Evolutionary conservation across 1,140 invertebrate species (phyloP).

Genomic region (Neodiprion pinetum): DNA sequence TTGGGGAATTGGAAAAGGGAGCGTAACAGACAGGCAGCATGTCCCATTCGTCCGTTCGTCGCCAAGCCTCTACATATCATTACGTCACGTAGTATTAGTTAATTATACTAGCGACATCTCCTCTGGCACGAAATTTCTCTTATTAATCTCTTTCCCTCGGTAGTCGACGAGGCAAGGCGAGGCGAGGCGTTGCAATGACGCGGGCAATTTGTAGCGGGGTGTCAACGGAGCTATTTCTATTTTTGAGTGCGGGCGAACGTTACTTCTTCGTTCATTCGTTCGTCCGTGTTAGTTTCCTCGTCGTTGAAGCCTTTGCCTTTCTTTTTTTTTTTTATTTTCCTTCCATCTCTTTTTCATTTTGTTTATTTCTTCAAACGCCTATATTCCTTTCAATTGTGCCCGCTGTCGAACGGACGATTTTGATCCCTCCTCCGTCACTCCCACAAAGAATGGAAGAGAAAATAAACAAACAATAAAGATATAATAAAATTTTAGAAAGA

Average conservation of each 20-base stretch:
- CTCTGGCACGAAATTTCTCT: slow-evolving; percentile 16
- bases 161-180: slow-evolving; percentile 10
- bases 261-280: slow-evolving; percentile 11
- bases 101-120: slow-evolving; percentile 19
- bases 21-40: background rate
- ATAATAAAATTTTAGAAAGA: too few species aligned
- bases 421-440: too few species aligned
- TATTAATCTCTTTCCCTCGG: slow-evolving; percentile 15
- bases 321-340: slow-evolving; percentile 16
- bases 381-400: too few species aligned
- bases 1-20: too few species aligned
- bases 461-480: too few species aligned
- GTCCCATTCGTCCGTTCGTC: slow-evolving; percentile 19
- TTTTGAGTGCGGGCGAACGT: slow-evolving; percentile 47
- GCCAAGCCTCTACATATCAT: slow-evolving; percentile 12
- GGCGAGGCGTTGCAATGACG: slow-evolving; percentile 46
- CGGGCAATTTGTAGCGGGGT: slow-evolving; percentile 61
- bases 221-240: slow-evolving; percentile 60
- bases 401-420: too few species aligned
- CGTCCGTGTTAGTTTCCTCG: slow-evolving; percentile 19
- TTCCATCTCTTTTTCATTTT: background rate
- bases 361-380: too few species aligned
- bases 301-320: slow-evolving; percentile 19
- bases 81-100: slow-evolving; percentile 23
- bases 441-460: too few species aligned